Evolutionary conservation across 1,140 invertebrate species (phyloP).

Genomic region (Orchestia grillus): DNA sequence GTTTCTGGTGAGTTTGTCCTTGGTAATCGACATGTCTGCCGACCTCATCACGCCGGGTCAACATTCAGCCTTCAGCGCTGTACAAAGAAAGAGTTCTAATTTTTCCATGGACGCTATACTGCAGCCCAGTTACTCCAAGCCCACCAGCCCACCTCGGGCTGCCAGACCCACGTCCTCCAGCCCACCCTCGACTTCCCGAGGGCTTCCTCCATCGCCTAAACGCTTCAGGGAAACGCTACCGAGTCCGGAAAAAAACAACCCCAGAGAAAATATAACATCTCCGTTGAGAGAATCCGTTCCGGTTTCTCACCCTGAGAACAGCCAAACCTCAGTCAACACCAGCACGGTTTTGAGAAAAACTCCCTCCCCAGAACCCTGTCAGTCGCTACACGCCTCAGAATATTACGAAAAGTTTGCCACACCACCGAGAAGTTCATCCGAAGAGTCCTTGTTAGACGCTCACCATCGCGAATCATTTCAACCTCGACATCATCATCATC

Average conservation of each 20-base stretch:
- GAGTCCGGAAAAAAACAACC: conserved; percentile 59
- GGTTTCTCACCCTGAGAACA: conserved; percentile 50
- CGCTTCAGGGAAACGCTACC: background rate
- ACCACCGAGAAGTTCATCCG: background rate
- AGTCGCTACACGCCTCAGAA: background rate
- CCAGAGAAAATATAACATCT: background rate
- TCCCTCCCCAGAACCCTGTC: background rate
- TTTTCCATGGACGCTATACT: conserved; percentile 4
- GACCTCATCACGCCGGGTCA: conserved; percentile 58
- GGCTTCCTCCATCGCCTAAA: background rate
- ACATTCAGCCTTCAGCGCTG: conserved; percentile 66
- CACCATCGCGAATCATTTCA: conserved; percentile 50
- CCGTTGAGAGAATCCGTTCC: conserved; percentile 33
- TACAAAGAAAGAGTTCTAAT: background rate
- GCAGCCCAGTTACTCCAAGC: background rate
- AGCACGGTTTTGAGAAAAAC: background rate
- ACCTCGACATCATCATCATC: background rate
- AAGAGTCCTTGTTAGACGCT: conserved; percentile 25
- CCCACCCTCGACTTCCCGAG: background rate
- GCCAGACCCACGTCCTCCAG: background rate
- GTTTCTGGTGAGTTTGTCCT: background rate
- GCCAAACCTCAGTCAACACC: background rate
- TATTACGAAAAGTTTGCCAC: background rate
- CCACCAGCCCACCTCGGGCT: background rate
- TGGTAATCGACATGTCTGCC: conserved; percentile 40